Evolutionary conservation across 2,888 invertebrate genomes (phyloP).

Genomic region (Cantharis lateralis): DNA sequence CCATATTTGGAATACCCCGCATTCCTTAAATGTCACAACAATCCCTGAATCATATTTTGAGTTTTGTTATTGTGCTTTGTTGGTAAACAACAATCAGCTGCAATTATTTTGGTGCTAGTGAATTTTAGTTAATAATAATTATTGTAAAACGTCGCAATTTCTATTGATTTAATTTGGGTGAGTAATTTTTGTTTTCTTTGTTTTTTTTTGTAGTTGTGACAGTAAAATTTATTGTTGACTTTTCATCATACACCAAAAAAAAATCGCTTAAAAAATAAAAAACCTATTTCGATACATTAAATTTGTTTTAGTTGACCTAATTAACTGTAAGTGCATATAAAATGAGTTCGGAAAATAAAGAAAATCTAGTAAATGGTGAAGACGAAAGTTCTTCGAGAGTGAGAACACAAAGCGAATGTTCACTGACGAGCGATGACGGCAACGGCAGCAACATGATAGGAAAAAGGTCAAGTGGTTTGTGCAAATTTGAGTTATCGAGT

Average conservation of each 20-base stretch:
- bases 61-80: conserved; percentile 14
- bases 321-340: conserved; percentile 17
- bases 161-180: conserved; percentile 19
- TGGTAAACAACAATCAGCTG: conserved; percentile 40
- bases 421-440: conserved; percentile 51
- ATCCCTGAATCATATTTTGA: not conserved
- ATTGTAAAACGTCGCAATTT: conserved; percentile 28
- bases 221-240: not conserved
- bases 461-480: conserved; percentile 11
- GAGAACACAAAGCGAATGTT: conserved; percentile 53
- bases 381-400: conserved; percentile 40
- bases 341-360: conserved; percentile 33
- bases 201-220: not conserved
- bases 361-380: conserved; percentile 35
- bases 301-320: conserved; percentile 38
- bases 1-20: not conserved
- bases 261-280: not conserved
- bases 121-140: conserved; percentile 5
- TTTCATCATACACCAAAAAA: not conserved
- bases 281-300: conserved; percentile 32
- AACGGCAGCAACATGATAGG: conserved; percentile 42
- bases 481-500: not conserved
- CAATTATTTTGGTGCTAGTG: conserved; percentile 27
- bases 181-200: conserved; percentile 1
- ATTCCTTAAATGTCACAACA: not conserved